phyloP scores from a whole-genome alignment of 2,888 invertebrate species.

The Gymnocheta viridis region DNA sequence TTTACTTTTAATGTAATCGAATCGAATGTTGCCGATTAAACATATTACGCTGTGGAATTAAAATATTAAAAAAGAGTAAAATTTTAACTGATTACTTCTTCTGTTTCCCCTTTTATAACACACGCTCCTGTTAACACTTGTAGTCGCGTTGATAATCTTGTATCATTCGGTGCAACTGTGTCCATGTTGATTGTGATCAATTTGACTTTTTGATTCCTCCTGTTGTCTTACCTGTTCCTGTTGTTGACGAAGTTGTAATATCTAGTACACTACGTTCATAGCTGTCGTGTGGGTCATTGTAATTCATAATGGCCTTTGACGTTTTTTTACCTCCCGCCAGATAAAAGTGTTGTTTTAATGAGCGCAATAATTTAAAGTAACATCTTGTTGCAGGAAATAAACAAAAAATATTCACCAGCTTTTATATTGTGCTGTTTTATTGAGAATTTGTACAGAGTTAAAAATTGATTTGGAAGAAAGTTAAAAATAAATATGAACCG shows the following conservation, averaged over 20 bases:
- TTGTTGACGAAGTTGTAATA: background rate
- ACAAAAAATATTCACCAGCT: too few species aligned
- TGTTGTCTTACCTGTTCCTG: slow-evolving; percentile 37
- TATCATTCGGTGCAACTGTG: slow-evolving; percentile 16
- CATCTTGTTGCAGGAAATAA: background rate
- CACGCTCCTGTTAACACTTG: background rate
- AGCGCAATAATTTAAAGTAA: background rate
- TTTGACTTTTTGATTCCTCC: slow-evolving; percentile 45
- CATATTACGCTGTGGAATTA: too few species aligned
- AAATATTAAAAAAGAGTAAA: too few species aligned
- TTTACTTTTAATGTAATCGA: too few species aligned
- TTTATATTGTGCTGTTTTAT: too few species aligned
- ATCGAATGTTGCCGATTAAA: too few species aligned
- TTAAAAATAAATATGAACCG: too few species aligned
- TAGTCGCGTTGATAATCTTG: background rate
- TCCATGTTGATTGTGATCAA: slow-evolving; percentile 33
- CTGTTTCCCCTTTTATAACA: background rate
- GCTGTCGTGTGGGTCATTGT: background rate
- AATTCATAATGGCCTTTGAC: slow-evolving; percentile 30
- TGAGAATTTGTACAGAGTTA: too few species aligned
- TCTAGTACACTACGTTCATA: background rate
- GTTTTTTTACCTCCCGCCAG: too few species aligned
- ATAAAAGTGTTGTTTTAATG: slow-evolving; percentile 26
- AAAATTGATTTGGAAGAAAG: too few species aligned
- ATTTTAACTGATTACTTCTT: too few species aligned